Base-by-base conservation (phyloP, 2,888 invertebrate species). In the Cecidostiba fungosa region DNA sequence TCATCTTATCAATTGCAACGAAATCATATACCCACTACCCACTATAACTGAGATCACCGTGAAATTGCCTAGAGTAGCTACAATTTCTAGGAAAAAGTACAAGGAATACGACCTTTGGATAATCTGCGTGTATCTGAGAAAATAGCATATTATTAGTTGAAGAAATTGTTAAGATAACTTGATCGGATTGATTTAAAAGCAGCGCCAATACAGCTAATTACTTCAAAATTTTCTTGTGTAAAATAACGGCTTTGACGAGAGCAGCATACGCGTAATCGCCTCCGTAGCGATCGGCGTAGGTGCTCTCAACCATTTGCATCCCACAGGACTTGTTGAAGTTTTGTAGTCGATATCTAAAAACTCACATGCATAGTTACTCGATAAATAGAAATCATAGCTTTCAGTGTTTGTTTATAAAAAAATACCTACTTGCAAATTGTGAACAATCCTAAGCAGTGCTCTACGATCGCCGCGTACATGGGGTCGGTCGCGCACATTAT, bases 51-150 rank as follows among this genome's bases (percentile, higher is more conserved):
- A 19, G 1, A 1, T n/a, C 54, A 8, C 5, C 23, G 23, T 8
- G 6, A 59, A 8, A 23, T 5, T n/a, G 8, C 54, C 54, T 6
- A 43, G 62, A n/a, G 54, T 73, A 4, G 43, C 0, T 5, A 78
- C 84, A 39, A 84, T 73, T 10, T 78, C 70, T 23, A 84, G 5
- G 10, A 84, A 78, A n/a, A 62, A 72, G 36, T 32, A 62, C 4
- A 39, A 19, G 5, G 78, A 78, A 73, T 78, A 73, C 2, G 78
- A 70, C 16, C 29, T 32, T 43, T 77, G 77, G 23, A 84, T 62
- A 32, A 73, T 73, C n/a, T 84, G 29, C 8, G 70, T 26, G 10
- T 73, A 78, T 43, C 77, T 84, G n/a, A 23, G 62, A 78, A 0
- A n/a, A 5, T n/a, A n/a, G 0, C 0, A 5, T 16, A n/a, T 5